Base-by-base conservation (phyloP, 2,797 vertebrate species). In the Lepilemur septentrionalis region DNA sequence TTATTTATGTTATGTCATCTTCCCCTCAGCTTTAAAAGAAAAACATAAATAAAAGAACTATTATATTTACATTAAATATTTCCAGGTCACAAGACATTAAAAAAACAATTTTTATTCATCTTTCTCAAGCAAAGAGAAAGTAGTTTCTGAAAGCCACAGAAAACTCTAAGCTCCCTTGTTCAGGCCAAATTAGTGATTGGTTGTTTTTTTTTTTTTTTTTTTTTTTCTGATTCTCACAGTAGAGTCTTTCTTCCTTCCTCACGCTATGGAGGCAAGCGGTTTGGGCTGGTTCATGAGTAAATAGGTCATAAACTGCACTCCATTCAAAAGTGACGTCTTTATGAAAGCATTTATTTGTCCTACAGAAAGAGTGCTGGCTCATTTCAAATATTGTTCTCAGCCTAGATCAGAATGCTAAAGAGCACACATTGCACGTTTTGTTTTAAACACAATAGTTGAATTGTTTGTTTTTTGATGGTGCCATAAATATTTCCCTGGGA, bases 341-440 rank as follows among this genome's bases (percentile, higher is more conserved):
- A 73, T 95, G 95, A 97, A 98, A 98, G 97, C 92, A 94, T 95
- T 91, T 95, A 91, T 97, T 97, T 97, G 88, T 97, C 93, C 88
- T 94, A 79, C 93, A 92, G 82, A 96, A 75, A 93, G 76, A 95
- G 59, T 73, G 25, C 78, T 97, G 96, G 78, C 88, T 96, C 89
- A 72, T 94, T 97, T 96, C 82, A 95, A 93, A 96, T 97, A 96
- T 91, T 95, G 97, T 97, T 96, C 92, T 96, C 93, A 90, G 76
- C 69, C 57, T 78, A 92, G 88, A 95, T 95, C 91, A 96, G 95
- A 98, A 95, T 89, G 94, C 92, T 95, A 67, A 96, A 94, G 88
- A 91, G 93, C 50, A 63, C 81, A 96, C 94, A 96, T 96, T 90
- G 83, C 52, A 92, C 76, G 93, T 96, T 96, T 96, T 94, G 72